phyloP scores from a whole-genome alignment of 2,113 vertebrate genomes.

The Corythornis madagascariensis region DNA sequence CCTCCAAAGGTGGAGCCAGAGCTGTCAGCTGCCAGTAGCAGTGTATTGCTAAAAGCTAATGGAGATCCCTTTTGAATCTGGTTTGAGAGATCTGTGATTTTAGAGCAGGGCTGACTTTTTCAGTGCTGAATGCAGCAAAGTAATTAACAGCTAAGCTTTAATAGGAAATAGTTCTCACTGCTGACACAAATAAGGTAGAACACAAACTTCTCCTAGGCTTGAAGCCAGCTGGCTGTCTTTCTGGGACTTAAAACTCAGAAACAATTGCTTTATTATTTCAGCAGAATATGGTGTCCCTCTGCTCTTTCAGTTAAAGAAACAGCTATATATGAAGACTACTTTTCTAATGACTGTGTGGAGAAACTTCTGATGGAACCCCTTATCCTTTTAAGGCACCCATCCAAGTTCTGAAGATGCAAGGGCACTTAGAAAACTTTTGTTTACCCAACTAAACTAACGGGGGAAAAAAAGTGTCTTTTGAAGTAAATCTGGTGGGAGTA shows the following conservation, averaged over 20 bases:
- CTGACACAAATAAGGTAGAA: not conserved
- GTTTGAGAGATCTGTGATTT: not conserved
- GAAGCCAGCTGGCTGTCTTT: not conserved
- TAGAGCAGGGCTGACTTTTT: not conserved
- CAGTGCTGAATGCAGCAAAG: not conserved
- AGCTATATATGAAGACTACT: not conserved
- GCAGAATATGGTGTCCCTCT: not conserved
- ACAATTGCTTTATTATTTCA: conserved; percentile 13
- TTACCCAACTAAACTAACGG: not conserved
- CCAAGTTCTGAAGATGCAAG: not conserved
- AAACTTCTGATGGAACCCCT: not conserved
- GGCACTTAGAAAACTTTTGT: not conserved
- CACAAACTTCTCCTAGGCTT: not conserved
- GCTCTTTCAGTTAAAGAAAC: not conserved
- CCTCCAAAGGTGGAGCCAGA: not conserved
- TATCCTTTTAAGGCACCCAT: not conserved
- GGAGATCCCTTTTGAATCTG: not conserved
- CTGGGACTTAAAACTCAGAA: not conserved
- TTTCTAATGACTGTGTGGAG: not conserved
- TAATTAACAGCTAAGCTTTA: conserved; percentile 28
- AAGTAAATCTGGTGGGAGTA: conserved; percentile 12
- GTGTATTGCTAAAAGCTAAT: not conserved
- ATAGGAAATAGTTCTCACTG: not conserved
- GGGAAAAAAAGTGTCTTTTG: not conserved
- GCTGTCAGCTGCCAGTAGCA: not conserved